Base-by-base conservation (phyloP, 2,797 vertebrate genomes). In the Neopelma chrysocephalum region DNA sequence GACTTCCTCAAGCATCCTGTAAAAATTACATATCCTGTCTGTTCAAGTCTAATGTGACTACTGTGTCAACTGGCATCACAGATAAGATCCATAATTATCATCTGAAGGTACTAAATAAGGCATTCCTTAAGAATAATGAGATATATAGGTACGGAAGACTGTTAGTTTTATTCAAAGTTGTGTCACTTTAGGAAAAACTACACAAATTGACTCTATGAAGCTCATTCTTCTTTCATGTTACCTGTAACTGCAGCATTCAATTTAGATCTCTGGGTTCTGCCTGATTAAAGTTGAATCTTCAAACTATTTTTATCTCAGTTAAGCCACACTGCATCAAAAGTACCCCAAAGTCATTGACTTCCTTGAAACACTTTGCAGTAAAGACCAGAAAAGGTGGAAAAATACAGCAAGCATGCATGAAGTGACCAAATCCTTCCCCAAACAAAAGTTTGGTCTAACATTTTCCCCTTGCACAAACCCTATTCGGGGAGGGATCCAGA, bases 11-110 rank as follows among this genome's bases (percentile, higher is more conserved):
- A 87, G 36, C 27, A 61, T 31, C 50, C 57, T 34, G 25, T 32
- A 53, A 75, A 83, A 23, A 47, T 73, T 32, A 83, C 27, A 36
- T 34, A 92, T 22, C 14, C 2, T 68, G 51, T 68, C 92, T 93
- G 34, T 79, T 91, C 92, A 94, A 95, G 90, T 82, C 75, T 80
- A 82, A 36, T 29, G 12, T 5, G 25, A 89, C 51, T 64, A 56
- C 54, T 91, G 71, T 38, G 61, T 62, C 79, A 79, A 94, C 58
- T 47, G 56, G 58, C 82, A 61, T 65, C 54, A 72, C 62, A 94
- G 57, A 53, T 26, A 68, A 79, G 18, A 90, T 51, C 60, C 40
- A 51, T 42, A 65, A 61, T 40, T 82, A 90, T 54, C 64, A 93
- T 36, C 29, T 47, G 38, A 61, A 79, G 9, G 5, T 34, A 70